Base-by-base conservation (phyloP, 1,140 invertebrate species). In the Anthonomus grandis region DNA sequence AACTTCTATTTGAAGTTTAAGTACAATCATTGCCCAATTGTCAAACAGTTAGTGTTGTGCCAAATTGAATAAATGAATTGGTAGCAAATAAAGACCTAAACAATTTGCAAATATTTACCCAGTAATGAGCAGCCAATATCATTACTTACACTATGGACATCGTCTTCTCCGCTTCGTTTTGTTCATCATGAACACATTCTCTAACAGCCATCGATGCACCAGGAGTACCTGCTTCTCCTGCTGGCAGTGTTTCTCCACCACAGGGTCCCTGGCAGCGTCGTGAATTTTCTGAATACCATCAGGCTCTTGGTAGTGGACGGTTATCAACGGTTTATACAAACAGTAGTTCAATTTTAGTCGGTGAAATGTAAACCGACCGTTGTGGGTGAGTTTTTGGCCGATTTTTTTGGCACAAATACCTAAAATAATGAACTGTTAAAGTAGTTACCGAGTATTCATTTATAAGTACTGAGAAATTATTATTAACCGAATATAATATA, bases 401-500 rank as follows among this genome's bases (percentile, higher is more conserved):
- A 55, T 59, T 41, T 59, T 63, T 15, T 46, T 56, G 4, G 64
- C 55, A 38, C 64, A 63, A 17, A 63, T 56, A 8, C 59, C 54
- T 57, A 38, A 39, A 60, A 13, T 13, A 41, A 34, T 2, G 13
- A 34, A 34, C 31, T 12, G 3, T 13, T n/a, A n/a, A n/a, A n/a
- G n/a, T n/a, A n/a, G n/a, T 34, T 34, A 3, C 10, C 31, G 3
- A 34, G 13, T 34, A 34, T 34, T 12, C 10, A 3, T 34, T 34
- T 34, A 34, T 34, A 10, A 34, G 31, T 34, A 3, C 2, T 34
- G 31, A 10, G 10, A 34, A 34, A 12, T 10, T 34, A 13, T 12
- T 13, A 34, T 12, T 3, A 34, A 34, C 10, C 13, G 13, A 12
- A 4, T 41, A 41, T 41, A 44, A 36, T 2, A 18, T 13, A 37